phyloP scores from a whole-genome alignment of 2,797 vertebrate genomes.

The Philypnodon macrostomus region DNA sequence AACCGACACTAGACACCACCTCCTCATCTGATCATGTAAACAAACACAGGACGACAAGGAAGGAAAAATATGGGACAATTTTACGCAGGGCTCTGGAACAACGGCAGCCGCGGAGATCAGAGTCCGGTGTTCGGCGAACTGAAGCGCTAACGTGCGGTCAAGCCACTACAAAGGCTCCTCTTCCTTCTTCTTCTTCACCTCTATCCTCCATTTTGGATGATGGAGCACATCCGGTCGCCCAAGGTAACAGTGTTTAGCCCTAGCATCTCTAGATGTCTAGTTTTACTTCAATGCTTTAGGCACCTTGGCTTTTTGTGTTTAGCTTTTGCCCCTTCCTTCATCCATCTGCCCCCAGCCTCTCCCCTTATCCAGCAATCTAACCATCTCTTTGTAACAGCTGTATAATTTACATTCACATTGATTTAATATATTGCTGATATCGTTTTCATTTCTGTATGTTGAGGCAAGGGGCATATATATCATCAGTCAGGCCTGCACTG shows the following conservation, averaged over 20 bases:
- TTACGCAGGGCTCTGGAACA: background rate
- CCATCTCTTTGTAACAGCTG: too few relatives aligned
- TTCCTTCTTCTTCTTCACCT: too few relatives aligned
- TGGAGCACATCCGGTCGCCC: conserved; percentile 74
- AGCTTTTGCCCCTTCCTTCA: too few relatives aligned
- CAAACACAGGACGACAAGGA: background rate
- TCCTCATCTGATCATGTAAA: background rate
- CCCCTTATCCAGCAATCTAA: background rate
- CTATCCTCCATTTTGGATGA: conserved; percentile 70
- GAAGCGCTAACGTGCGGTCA: conserved; percentile 6
- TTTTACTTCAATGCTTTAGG: background rate
- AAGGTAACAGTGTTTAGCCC: conserved; percentile 52
- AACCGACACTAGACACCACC: background rate
- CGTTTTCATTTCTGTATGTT: too few relatives aligned
- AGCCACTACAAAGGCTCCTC: background rate
- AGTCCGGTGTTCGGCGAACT: conserved; percentile 11
- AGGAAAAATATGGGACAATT: background rate
- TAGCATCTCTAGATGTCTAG: background rate
- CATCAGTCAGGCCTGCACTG: too few relatives aligned
- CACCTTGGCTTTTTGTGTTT: background rate
- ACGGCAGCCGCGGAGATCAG: background rate
- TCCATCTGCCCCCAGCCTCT: background rate
- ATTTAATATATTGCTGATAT: too few relatives aligned
- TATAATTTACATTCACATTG: too few relatives aligned
- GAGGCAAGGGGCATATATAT: too few relatives aligned